phyloP scores from a whole-genome alignment of 1,140 invertebrate species.

The Panagrolaimus sp. region DNA sequence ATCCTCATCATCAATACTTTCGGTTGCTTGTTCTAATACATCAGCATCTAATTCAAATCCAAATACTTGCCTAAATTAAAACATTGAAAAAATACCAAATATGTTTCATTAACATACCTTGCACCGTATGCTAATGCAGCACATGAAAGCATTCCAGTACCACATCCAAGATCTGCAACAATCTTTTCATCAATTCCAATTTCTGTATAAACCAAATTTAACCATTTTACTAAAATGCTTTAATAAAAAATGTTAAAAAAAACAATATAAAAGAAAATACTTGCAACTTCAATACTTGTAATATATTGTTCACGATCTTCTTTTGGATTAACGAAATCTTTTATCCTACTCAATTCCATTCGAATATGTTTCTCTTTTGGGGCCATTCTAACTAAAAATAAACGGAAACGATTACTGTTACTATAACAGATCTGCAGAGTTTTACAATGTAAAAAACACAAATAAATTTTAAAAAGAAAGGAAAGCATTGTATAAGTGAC shows the following conservation, averaged over 20 bases:
- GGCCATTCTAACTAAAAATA: too few relatives aligned
- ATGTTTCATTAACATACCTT: neutral
- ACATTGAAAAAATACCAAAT: too few relatives aligned
- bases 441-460: too few relatives aligned
- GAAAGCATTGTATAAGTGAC: too few relatives aligned
- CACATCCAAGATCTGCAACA: neutral
- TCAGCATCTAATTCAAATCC: neutral
- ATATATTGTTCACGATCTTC: neutral
- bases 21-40: neutral
- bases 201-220: neutral
- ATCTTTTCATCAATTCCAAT: neutral
- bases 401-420: too few relatives aligned
- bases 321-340: neutral
- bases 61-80: too few relatives aligned
- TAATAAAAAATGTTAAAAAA: neutral
- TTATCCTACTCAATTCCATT: neutral
- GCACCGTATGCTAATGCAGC: neutral
- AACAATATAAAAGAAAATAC: neutral
- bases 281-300: neutral
- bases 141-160: neutral
- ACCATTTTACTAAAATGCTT: neutral
- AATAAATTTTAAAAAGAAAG: too few relatives aligned
- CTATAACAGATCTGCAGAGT: too few relatives aligned
- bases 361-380: neutral
- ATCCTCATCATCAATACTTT: slow-evolving; percentile 1